phyloP scores from a whole-genome alignment of 2,797 vertebrate species.

The Myotis pilosus region DNA sequence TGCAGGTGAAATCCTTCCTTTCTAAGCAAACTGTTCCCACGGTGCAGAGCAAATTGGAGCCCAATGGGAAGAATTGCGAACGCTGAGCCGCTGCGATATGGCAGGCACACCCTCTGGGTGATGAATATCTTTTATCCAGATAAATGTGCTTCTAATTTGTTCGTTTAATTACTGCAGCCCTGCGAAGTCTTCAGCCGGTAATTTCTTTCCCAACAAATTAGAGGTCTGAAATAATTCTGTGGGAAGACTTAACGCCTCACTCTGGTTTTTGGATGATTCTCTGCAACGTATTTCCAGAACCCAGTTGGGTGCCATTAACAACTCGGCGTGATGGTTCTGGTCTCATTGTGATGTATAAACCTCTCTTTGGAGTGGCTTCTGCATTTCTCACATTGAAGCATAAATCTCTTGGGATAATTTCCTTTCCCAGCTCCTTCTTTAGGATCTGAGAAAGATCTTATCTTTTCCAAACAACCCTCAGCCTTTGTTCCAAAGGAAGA shows the following conservation, averaged over 20 bases:
- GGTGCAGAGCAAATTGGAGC: not conserved
- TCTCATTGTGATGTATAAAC: not conserved
- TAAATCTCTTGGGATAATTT: constrained; percentile 66
- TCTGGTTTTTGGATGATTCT: constrained; percentile 66
- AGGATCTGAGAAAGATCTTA: constrained; percentile 50
- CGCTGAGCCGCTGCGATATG: not conserved
- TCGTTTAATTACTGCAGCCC: constrained; percentile 74
- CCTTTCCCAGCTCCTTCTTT: constrained; percentile 11
- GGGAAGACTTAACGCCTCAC: constrained; percentile 66
- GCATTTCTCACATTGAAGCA: not conserved
- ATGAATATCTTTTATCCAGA: constrained; percentile 65
- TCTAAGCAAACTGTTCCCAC: not conserved
- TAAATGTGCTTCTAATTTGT: constrained; percentile 73
- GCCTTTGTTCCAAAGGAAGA: constrained; percentile 41
- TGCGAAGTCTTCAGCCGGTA: constrained; percentile 57
- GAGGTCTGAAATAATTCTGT: constrained; percentile 75
- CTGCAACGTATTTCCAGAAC: constrained; percentile 67
- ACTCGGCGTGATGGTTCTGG: not conserved
- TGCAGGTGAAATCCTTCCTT: not conserved
- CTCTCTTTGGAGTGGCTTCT: constrained; percentile 64
- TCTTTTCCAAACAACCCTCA: constrained; percentile 46
- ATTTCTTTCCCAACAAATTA: constrained; percentile 77
- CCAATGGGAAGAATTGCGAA: not conserved
- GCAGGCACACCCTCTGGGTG: not conserved
- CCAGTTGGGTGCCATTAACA: constrained; percentile 60